These are phyloP conservation scores for Pantelozetes paolii DNA, from an alignment of 2,888 invertebrate species.

Conservation along the genomic window DNA sequence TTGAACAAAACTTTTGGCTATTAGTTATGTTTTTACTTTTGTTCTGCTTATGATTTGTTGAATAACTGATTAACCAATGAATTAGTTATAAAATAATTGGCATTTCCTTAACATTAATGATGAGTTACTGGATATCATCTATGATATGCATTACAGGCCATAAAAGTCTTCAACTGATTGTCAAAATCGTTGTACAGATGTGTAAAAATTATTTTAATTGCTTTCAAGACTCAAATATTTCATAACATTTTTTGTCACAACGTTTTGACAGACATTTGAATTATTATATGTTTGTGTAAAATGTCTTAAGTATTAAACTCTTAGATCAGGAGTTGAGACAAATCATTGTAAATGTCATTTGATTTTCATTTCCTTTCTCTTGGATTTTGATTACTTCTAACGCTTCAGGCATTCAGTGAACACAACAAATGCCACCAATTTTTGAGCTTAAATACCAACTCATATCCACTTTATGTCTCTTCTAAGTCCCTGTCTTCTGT, in stretches of 20 bases:
- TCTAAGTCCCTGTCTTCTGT: too few relatives aligned
- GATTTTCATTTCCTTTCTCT: neutral
- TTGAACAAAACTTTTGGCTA: neutral
- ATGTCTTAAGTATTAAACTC: slow-evolving; percentile 15
- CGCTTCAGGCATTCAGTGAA: slow-evolving; percentile 6
- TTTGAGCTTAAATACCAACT: neutral
- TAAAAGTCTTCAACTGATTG: neutral
- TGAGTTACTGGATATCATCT: too few relatives aligned
- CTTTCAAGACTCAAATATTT: neutral
- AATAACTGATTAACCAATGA: neutral
- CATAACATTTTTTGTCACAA: slow-evolving; percentile 17
- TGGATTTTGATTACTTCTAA: neutral
- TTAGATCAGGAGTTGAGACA: slow-evolving; percentile 21
- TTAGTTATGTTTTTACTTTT: neutral
- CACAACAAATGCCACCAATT: neutral
- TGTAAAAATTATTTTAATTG: slow-evolving; percentile 13
- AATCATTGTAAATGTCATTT: slow-evolving; percentile 21
- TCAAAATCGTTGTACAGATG: neutral
- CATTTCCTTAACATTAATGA: neutral
- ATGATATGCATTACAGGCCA: neutral
- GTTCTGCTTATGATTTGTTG: neutral
- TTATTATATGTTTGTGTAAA: neutral
- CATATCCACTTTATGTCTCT: too few relatives aligned
- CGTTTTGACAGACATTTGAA: slow-evolving; percentile 1
- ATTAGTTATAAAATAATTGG: slow-evolving; percentile 15